phyloP scores from a whole-genome alignment of 2,797 vertebrate genomes.

The Tangara arthus region DNA sequence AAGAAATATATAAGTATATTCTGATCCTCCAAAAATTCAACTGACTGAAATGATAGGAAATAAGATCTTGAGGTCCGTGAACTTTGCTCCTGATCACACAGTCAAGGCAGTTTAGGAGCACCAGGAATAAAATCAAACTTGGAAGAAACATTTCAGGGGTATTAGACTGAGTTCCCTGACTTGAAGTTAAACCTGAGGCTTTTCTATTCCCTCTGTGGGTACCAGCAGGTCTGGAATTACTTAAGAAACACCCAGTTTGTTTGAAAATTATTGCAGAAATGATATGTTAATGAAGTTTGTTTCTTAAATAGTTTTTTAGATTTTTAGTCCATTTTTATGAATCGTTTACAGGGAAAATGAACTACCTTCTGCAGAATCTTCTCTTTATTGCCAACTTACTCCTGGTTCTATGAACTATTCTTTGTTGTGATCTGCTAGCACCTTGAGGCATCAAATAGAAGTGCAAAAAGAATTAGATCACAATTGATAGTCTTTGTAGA shows the following conservation, averaged over 20 bases:
- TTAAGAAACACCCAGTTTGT: neutral
- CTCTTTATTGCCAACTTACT: neutral
- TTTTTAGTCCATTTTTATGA: neutral
- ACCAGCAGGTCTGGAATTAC: neutral
- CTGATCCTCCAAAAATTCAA: neutral
- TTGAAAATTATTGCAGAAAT: neutral
- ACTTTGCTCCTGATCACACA: neutral
- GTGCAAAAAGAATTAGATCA: neutral
- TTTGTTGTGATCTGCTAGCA: neutral
- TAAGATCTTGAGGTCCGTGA: neutral
- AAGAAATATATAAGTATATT: neutral
- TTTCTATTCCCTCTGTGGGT: neutral
- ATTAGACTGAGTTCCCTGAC: neutral
- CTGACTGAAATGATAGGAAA: neutral
- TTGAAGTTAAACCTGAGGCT: neutral
- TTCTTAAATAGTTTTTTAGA: neutral
- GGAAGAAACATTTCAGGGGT: neutral
- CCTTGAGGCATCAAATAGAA: neutral
- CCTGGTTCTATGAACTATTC: neutral
- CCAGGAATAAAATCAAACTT: neutral
- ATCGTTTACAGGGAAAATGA: neutral
- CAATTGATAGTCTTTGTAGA: neutral
- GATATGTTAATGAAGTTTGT: neutral
- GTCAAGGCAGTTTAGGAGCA: neutral
- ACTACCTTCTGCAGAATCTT: neutral